phyloP scores from a whole-genome alignment of 2,797 vertebrate genomes.

The Aplochiton taeniatus region DNA sequence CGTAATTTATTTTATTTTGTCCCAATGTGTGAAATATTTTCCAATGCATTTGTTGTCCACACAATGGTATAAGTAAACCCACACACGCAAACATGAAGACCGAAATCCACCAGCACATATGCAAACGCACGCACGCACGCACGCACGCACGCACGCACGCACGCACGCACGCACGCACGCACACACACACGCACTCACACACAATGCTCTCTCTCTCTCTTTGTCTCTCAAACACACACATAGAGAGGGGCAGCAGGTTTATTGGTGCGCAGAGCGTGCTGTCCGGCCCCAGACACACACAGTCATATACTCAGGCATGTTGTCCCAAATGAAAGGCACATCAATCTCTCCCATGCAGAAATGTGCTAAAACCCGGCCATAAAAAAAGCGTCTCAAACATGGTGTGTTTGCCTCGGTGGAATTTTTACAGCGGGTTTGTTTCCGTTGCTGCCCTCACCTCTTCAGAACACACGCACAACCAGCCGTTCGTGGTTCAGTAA shows the following conservation, averaged over 20 bases:
- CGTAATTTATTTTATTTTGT: too few relatives aligned
- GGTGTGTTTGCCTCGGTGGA: slow-evolving; percentile 59
- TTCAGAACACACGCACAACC: slow-evolving; percentile 38
- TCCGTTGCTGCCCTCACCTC: slow-evolving; percentile 41
- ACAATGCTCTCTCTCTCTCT: too few relatives aligned
- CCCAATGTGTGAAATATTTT: too few relatives aligned
- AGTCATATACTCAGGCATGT: slow-evolving; percentile 46
- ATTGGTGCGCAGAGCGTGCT: slow-evolving; percentile 34
- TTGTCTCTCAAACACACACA: slow-evolving; percentile 24
- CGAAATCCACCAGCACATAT: background rate
- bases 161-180: background rate
- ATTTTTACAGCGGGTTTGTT: slow-evolving; percentile 68
- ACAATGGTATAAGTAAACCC: too few relatives aligned
- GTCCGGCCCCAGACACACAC: slow-evolving; percentile 41
- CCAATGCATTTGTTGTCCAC: too few relatives aligned
- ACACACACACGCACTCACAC: slow-evolving; percentile 20
- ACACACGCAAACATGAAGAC: background rate
- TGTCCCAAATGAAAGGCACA: slow-evolving; percentile 64
- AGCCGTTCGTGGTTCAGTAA: too few relatives aligned
- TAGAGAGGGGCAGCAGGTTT: slow-evolving; percentile 24
- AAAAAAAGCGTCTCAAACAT: slow-evolving; percentile 74
- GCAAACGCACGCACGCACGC: slow-evolving; percentile 4
- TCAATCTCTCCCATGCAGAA: slow-evolving; percentile 71
- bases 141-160: slow-evolving; percentile 11
- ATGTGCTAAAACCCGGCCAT: slow-evolving; percentile 62